These are phyloP conservation scores for Drosophila santomea DNA, from an alignment of 1,140 invertebrate species.

Conservation along the genomic window DNA sequence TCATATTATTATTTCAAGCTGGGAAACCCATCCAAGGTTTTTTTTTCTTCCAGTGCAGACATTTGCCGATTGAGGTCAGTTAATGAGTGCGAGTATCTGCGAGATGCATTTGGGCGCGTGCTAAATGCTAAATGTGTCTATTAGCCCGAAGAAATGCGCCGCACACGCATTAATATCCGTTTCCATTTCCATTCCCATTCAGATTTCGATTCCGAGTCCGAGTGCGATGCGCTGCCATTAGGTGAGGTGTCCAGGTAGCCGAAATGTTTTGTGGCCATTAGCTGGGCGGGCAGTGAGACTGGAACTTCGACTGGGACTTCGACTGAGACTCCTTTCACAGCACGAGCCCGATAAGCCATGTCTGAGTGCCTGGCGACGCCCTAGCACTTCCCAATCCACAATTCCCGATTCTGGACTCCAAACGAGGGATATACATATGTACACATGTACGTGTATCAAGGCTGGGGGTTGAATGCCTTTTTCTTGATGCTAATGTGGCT, in stretches of 20 bases:
- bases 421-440: not conserved
- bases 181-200: conserved; percentile 20
- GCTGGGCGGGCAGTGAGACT: conserved; percentile 5
- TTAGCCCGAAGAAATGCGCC: conserved; percentile 36
- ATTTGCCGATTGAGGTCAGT: conserved; percentile 30
- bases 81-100: conserved; percentile 50
- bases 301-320: not conserved
- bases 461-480: conserved; percentile 43
- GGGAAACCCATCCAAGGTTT: not conserved
- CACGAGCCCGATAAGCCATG: conserved; percentile 44
- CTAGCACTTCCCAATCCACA: conserved; percentile 20
- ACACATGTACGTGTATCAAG: conserved; percentile 9
- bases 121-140: conserved; percentile 75
- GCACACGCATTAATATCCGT: conserved; percentile 25
- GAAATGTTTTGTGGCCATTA: conserved; percentile 45
- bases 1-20: no score
- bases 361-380: conserved; percentile 48
- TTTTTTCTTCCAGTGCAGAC: conserved; percentile 29
- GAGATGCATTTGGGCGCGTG: conserved; percentile 68
- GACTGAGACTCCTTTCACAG: conserved; percentile 20
- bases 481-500: conserved; percentile 18
- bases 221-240: conserved; percentile 41
- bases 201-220: conserved; percentile 25
- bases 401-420: not conserved
- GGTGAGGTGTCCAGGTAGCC: conserved; percentile 45